Conservation (phyloP, 2,797 vertebrate genomes). For the Aplochiton taeniatus region DNA sequence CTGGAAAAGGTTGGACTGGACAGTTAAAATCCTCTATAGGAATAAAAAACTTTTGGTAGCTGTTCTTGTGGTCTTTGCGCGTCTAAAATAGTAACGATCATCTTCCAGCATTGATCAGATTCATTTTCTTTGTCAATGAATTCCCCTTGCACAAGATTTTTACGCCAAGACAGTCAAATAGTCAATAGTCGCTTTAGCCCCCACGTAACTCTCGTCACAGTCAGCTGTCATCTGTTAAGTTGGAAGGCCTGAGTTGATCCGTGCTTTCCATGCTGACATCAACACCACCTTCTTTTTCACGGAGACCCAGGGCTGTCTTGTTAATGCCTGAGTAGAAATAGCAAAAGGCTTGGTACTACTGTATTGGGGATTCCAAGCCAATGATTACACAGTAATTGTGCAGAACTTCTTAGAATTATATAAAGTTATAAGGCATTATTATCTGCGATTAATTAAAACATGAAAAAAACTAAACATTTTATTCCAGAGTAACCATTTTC, state of each 20-base stretch:
- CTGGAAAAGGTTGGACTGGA: no score
- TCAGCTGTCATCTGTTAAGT: constrained; percentile 74
- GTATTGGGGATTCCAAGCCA: background rate
- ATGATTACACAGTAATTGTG: no score
- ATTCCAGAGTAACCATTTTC: no score
- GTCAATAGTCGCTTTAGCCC: constrained; percentile 23
- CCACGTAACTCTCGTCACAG: constrained; percentile 15
- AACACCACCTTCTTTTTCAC: constrained; percentile 65
- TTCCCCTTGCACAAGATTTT: background rate
- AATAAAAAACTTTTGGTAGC: no score
- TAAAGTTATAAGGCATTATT: no score
- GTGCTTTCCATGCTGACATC: constrained; percentile 67
- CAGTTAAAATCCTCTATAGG: no score
- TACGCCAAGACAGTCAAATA: background rate
- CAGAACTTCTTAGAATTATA: no score
- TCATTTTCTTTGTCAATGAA: background rate
- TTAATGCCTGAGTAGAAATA: constrained; percentile 69
- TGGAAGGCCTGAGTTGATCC: constrained; percentile 29
- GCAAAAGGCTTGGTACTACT: constrained; percentile 3
- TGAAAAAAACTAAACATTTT: no score
- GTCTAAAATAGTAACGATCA: background rate
- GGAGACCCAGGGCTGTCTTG: constrained; percentile 51
- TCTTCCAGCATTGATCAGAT: background rate
- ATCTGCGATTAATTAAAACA: no score
- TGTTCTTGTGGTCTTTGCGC: background rate